phyloP scores from a whole-genome alignment of 2,113 vertebrate genomes.

The Cochlearius cochlearius region DNA sequence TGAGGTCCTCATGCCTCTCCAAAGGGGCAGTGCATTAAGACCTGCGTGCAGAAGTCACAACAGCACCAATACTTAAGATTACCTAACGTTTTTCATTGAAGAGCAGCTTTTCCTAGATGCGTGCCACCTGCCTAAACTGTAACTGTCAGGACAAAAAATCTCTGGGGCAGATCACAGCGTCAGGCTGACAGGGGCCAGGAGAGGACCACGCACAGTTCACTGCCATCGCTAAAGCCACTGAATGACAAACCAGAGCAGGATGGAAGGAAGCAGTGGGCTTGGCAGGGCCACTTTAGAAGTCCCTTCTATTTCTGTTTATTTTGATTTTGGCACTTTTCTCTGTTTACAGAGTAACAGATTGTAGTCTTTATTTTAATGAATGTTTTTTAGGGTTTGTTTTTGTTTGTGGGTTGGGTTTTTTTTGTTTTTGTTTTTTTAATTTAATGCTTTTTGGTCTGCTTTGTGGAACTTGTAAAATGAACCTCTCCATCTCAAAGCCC shows the following conservation, averaged over 20 bases:
- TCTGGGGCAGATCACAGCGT: not conserved
- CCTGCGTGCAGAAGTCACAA: not conserved
- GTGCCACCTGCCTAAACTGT: not conserved
- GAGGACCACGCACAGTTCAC: not conserved
- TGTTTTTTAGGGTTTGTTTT: not conserved
- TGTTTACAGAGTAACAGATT: not conserved
- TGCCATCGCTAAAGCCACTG: not conserved
- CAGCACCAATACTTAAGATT: not conserved
- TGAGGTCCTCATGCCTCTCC: not conserved
- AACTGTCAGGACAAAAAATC: not conserved
- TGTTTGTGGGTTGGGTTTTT: not conserved
- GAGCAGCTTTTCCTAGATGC: not conserved
- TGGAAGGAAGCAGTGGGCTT: not conserved
- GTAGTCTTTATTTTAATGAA: not conserved
- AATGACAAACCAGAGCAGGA: not conserved
- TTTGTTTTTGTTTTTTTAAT: not conserved
- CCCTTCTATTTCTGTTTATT: not conserved
- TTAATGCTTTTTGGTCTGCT: not conserved
- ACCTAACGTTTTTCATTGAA: not conserved
- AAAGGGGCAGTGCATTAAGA: not conserved
- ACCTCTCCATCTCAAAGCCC: not conserved
- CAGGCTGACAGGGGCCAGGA: not conserved
- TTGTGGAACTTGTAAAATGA: not conserved
- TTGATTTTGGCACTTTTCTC: not conserved
- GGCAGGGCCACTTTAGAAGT: not conserved